Evolutionary conservation across 2,888 invertebrate species (phyloP), one percentile per base, ranked within the genome.

Genomic region (Clivina fossor): DNA sequence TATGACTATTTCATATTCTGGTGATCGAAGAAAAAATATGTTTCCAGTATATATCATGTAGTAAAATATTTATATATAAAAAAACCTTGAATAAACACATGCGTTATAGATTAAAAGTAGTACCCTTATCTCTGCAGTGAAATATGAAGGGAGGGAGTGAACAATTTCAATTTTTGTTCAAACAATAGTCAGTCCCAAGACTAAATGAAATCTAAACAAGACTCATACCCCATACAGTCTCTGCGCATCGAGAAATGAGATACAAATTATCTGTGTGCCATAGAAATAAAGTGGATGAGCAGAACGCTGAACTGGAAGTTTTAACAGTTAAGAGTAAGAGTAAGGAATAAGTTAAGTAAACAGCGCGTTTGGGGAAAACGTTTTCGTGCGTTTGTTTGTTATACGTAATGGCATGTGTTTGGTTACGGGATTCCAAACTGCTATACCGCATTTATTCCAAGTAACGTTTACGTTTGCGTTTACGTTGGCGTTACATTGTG

Each of bases 151-250:
- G n/a, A n/a, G n/a, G 4, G 5, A 4, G 26, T 24, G 26, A 4
- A 24, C 26, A 9, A 24, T 24, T 4, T 24, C 32, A 4, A 49
- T 49, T 49, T 49, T 38, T 49, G 49, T 49, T 24, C 49, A 49
- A 49, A 49, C 49, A 49, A 8, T 30, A n/a, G 28, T 40, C 18
- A 35, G 35, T 11, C 18, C 13, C 32, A 26, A 44, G 37, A n/a
- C 49, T 68, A 69, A 71, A 70, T 70, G 68, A 68, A 71, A 70
- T 67, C 68, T 65, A 69, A 70, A 71, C 69, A 69, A 65, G n/a
- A n/a, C n/a, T n/a, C n/a, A n/a, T n/a, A n/a, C n/a, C n/a, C n/a
- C n/a, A n/a, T n/a, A n/a, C n/a, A n/a, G n/a, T n/a, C n/a, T n/a
- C n/a, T n/a, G 60, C 59, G 58, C 60, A 57, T 61, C 40, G 48